Percentiles rank a stretch among this genome's conserved stretches.
Conservation (phyloP, 1,140 invertebrate genomes). For the Latrodectus geometricus region DNA sequence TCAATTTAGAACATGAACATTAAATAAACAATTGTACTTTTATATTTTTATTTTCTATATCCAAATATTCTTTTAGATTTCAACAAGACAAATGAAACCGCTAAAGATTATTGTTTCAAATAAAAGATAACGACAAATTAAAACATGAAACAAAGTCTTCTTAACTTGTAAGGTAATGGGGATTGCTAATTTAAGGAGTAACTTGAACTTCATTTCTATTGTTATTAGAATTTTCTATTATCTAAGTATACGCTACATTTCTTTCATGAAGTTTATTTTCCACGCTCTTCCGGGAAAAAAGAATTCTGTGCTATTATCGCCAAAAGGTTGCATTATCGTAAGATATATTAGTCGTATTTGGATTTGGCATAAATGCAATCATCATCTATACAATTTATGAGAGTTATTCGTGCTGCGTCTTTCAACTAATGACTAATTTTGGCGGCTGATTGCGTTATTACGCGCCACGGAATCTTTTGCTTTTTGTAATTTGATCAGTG, state of each 20-base stretch:
- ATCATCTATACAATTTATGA: constrained; percentile 29
- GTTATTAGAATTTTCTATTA: not conserved
- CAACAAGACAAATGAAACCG: too few relatives aligned
- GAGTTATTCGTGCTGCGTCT: not conserved
- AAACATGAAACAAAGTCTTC: not conserved
- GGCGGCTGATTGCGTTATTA: constrained; percentile 7
- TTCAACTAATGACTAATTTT: constrained; percentile 19
- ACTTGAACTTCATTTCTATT: not conserved
- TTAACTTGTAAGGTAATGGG: not conserved
- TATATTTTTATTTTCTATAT: too few relatives aligned
- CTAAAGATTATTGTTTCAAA: too few relatives aligned
- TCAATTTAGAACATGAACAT: too few relatives aligned
- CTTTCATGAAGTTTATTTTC: not conserved
- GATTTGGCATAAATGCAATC: constrained; percentile 29
- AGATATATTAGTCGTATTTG: constrained; percentile 33
- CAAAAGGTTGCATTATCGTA: constrained; percentile 8
- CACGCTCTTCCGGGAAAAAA: not conserved
- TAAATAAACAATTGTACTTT: too few relatives aligned
- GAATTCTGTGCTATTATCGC: constrained; percentile 13
- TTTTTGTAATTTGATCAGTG: not conserved
- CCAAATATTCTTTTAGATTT: too few relatives aligned
- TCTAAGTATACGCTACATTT: not conserved
- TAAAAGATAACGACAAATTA: not conserved
- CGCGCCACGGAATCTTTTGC: constrained; percentile 29
- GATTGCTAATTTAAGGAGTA: not conserved